A percentile compares a stretch with the other conserved stretches of the same genome.
phyloP scores from a whole-genome alignment of 2,797 vertebrate species.

The Otus scops region DNA sequence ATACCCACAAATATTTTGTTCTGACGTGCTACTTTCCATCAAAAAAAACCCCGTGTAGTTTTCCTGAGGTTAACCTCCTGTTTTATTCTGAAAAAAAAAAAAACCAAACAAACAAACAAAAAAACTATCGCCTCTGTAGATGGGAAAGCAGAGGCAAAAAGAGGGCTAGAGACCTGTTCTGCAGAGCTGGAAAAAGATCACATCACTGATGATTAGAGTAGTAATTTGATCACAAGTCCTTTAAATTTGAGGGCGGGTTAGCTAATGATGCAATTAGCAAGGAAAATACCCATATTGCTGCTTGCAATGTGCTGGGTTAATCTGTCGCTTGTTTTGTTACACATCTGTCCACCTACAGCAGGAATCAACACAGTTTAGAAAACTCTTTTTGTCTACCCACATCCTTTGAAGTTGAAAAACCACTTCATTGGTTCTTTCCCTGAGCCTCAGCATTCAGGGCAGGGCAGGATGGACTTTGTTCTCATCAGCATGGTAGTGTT shows the following conservation, averaged over 20 bases:
- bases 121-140: not conserved
- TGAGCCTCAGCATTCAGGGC: not conserved
- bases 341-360: not conserved
- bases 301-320: not conserved
- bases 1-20: not conserved
- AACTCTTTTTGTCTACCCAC: not conserved
- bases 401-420: not conserved
- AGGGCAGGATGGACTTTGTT: not conserved
- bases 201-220: not conserved
- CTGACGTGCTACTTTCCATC: not conserved
- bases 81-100: not conserved
- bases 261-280: slow-evolving; percentile 40
- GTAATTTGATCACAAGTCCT: slow-evolving; percentile 10
- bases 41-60: not conserved
- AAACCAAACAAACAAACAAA: not conserved
- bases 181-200: not conserved
- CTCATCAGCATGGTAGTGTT: not conserved
- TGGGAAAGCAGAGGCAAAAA: not conserved
- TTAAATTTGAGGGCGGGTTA: not conserved
- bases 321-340: not conserved
- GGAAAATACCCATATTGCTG: not conserved
- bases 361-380: not conserved
- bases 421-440: not conserved
- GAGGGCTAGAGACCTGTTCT: not conserved
- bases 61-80: not conserved